phyloP scores from a whole-genome alignment of 2,888 invertebrate genomes.

The Melangyna quadrimaculata region DNA sequence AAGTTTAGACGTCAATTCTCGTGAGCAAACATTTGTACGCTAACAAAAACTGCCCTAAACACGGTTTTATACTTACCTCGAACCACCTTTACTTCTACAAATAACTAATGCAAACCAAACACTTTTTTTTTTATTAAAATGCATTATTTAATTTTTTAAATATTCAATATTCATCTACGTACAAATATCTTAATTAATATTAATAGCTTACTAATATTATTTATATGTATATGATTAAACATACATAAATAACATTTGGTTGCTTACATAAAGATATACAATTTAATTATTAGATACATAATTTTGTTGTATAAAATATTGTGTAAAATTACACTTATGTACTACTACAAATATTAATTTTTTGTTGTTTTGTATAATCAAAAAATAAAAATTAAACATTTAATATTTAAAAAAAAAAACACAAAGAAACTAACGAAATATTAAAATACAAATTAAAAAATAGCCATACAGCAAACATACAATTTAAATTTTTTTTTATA shows the following conservation, averaged over 20 bases:
- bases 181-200: slow-evolving; percentile 53
- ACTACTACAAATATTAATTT: slow-evolving; percentile 21
- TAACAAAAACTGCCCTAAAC: too few species aligned
- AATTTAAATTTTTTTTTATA: slow-evolving; percentile 24
- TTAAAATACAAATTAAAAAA: slow-evolving; percentile 37
- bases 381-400: neutral
- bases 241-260: slow-evolving; percentile 33
- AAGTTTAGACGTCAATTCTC: too few species aligned
- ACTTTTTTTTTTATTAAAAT: slow-evolving; percentile 42
- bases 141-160: slow-evolving; percentile 35
- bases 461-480: slow-evolving; percentile 28
- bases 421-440: neutral
- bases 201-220: slow-evolving; percentile 22
- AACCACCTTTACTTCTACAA: neutral
- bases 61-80: neutral
- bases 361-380: neutral
- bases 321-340: slow-evolving; percentile 49
- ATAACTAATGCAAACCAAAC: neutral
- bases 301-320: slow-evolving; percentile 52
- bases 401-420: neutral
- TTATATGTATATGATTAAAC: slow-evolving; percentile 29
- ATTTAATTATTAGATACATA: slow-evolving; percentile 34
- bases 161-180: slow-evolving; percentile 49
- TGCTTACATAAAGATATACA: slow-evolving; percentile 53
- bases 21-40: too few species aligned